A percentile compares a stretch with the other conserved stretches of the same genome.
Evolutionary conservation across 2,888 invertebrate genomes (phyloP).

Genomic region (Steromphala cineraria): DNA sequence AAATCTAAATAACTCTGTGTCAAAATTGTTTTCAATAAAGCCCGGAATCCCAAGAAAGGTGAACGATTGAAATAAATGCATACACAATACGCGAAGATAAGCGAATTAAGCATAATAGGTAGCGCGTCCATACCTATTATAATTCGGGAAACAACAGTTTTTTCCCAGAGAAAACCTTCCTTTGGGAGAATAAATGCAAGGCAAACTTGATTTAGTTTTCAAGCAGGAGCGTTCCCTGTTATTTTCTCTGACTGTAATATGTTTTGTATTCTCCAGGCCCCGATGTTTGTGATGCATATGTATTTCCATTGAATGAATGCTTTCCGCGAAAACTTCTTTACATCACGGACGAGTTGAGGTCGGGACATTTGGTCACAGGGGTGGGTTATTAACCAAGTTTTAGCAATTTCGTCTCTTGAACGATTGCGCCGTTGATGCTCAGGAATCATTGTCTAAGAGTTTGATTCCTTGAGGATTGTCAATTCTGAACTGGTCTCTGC

Average conservation of each 20-base stretch:
- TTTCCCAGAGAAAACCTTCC: neutral
- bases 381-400: neutral
- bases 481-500: neutral
- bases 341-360: neutral
- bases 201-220: constrained; percentile 19
- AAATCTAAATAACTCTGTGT: neutral
- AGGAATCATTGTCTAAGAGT: neutral
- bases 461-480: neutral
- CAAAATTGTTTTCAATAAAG: constrained; percentile 12
- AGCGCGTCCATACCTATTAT: constrained; percentile 14
- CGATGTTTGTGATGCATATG: constrained; percentile 16
- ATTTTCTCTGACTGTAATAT: constrained; percentile 20
- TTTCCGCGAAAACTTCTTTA: neutral
- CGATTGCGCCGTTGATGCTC: neutral
- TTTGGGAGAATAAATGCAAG: constrained; percentile 13
- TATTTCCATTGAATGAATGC: constrained; percentile 7
- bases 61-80: constrained; percentile 14
- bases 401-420: neutral
- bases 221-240: constrained; percentile 1
- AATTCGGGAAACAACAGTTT: constrained; percentile 13
- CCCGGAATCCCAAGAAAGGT: constrained; percentile 9
- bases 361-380: neutral
- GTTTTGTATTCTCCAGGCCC: constrained; percentile 19
- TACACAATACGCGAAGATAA: constrained; percentile 17
- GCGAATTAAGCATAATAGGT: constrained; percentile 9